Percentiles rank a stretch among this genome's conserved stretches.
These are phyloP conservation scores for Cygnus atratus DNA, from an alignment of 2,113 vertebrate genomes.

Conservation along the genomic window DNA sequence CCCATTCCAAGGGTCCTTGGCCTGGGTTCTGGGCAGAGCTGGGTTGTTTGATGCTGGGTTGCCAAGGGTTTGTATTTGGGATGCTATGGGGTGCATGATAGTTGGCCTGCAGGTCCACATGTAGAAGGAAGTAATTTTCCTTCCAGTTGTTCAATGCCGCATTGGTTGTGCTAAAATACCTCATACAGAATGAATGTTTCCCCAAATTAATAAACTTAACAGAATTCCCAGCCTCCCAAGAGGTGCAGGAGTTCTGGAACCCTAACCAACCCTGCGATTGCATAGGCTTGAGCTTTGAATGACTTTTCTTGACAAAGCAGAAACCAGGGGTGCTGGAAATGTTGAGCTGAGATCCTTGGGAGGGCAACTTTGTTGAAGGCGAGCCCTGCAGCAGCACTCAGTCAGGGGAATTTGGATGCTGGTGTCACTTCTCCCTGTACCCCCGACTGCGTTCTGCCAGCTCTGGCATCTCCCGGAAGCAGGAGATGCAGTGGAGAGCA, in stretches of 20 bases:
- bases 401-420: neutral
- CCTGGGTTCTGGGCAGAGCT: too few relatives aligned
- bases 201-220: neutral
- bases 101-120: neutral
- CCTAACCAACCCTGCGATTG: accelerated
- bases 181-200: neutral
- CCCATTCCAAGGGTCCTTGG: too few relatives aligned
- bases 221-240: neutral
- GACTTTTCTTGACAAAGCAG: neutral
- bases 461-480: neutral
- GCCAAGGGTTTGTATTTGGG: neutral
- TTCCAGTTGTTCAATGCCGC: accelerated
- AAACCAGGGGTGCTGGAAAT: neutral
- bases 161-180: neutral
- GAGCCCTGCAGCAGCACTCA: neutral
- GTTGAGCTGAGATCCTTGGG: accelerated
- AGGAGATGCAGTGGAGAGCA: neutral
- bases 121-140: neutral
- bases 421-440: accelerated
- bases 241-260: neutral
- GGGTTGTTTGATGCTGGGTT: too few relatives aligned
- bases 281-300: accelerated
- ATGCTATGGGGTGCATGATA: neutral
- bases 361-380: neutral
- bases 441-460: neutral